Percentiles rank a stretch among this genome's conserved stretches.
phyloP scores from a whole-genome alignment of 2,797 vertebrate genomes.

The Prunella strophiata region DNA sequence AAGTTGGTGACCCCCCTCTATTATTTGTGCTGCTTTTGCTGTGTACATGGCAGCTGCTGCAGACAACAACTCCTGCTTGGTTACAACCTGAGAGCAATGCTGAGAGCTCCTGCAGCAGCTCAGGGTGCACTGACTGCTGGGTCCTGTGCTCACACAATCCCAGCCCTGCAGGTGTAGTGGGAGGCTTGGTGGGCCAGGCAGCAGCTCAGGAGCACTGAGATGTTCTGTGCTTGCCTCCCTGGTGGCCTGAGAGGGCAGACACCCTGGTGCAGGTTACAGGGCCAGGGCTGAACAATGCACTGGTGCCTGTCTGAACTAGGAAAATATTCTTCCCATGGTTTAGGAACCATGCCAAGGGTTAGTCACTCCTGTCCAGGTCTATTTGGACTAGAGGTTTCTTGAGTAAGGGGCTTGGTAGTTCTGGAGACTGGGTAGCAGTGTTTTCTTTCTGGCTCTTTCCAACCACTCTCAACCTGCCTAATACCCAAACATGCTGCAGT shows the following conservation, averaged over 20 bases:
- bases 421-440: background rate
- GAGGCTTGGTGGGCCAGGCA: background rate
- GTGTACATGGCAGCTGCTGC: background rate
- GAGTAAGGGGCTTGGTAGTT: background rate
- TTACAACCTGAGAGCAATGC: rapidly evolving
- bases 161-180: background rate
- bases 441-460: background rate
- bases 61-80: background rate
- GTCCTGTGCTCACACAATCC: background rate
- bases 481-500: background rate
- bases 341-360: background rate
- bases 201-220: background rate
- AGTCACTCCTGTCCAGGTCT: background rate
- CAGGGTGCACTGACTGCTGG: background rate
- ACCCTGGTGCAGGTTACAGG: background rate
- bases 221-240: background rate
- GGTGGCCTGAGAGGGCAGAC: background rate
- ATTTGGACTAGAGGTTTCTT: background rate
- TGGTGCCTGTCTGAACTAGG: background rate
- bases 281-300: rapidly evolving
- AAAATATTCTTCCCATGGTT: background rate
- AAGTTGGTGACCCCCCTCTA: background rate
- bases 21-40: background rate
- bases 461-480: background rate
- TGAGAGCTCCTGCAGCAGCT: background rate